Percentiles rank a stretch among this genome's conserved stretches.
Evolutionary conservation across 2,113 vertebrate genomes (phyloP).

Genomic region (Triplophysa siluroides): DNA sequence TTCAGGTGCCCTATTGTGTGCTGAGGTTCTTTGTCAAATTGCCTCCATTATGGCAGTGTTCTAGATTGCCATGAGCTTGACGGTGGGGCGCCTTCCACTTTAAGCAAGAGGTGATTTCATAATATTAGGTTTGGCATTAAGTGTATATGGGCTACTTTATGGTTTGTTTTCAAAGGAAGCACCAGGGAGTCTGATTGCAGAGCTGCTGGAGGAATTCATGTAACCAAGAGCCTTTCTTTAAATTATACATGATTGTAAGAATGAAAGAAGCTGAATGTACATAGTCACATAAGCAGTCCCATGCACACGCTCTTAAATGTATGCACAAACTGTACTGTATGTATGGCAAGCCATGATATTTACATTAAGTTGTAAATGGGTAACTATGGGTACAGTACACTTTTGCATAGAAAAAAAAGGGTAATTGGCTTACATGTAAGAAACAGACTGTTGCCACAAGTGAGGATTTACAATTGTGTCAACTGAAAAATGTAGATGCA

Average conservation of each 20-base stretch:
- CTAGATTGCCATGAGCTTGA: constrained; percentile 33
- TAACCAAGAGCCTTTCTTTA: constrained; percentile 36
- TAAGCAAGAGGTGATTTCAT: constrained; percentile 6
- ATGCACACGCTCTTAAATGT: background rate
- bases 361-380: no score
- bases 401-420: no score
- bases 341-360: background rate
- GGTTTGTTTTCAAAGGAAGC: constrained; percentile 37
- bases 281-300: background rate
- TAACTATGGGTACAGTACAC: no score
- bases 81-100: constrained; percentile 24
- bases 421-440: no score
- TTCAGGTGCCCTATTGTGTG: background rate
- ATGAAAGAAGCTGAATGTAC: background rate
- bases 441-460: no score
- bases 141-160: constrained; percentile 2
- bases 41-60: constrained; percentile 4
- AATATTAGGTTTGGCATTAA: constrained; percentile 11
- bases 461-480: no score
- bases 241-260: constrained; percentile 43
- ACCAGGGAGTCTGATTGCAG: constrained; percentile 36
- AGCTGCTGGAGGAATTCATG: constrained; percentile 6
- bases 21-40: constrained; percentile 16
- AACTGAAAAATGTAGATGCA: no score
- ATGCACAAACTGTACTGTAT: background rate